A percentile compares a stretch with the other conserved stretches of the same genome.
Evolutionary conservation across 2,113 vertebrate genomes (phyloP).

Genomic region (Limanda limanda): DNA sequence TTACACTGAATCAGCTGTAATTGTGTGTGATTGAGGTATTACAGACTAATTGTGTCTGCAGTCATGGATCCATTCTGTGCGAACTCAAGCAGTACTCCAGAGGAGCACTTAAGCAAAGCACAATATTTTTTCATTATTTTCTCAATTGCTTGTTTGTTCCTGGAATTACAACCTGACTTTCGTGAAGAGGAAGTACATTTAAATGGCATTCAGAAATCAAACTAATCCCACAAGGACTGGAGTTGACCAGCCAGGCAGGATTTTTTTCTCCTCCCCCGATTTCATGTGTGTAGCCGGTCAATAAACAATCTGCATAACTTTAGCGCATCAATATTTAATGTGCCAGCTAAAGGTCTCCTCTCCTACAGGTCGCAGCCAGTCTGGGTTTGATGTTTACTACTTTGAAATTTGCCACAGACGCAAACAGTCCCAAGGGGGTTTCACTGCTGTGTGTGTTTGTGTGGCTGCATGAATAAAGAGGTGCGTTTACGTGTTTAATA

Average conservation of each 20-base stretch:
- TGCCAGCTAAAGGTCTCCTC: conserved; percentile 82
- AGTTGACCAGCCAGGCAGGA: conserved; percentile 61
- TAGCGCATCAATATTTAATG: conserved; percentile 92
- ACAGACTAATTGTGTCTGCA: conserved; percentile 67
- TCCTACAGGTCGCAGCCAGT: conserved; percentile 79
- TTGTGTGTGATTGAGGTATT: conserved; percentile 79
- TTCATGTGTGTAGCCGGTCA: conserved; percentile 80
- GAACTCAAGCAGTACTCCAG: conserved; percentile 59
- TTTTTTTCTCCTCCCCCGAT: conserved; percentile 37
- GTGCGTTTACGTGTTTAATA: conserved; percentile 56
- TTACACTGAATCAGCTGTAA: conserved; percentile 75
- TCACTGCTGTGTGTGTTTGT: conserved; percentile 27
- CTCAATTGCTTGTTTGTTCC: conserved; percentile 74
- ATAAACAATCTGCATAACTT: conserved; percentile 90
- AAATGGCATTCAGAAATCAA: conserved; percentile 68
- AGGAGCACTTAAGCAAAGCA: conserved; percentile 64
- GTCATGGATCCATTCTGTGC: conserved; percentile 50
- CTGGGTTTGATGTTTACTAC: conserved; percentile 82
- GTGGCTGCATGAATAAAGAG: conserved; percentile 54
- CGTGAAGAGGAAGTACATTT: conserved; percentile 53
- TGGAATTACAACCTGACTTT: conserved; percentile 56
- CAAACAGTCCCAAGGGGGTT: conserved; percentile 75
- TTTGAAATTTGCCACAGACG: conserved; percentile 85
- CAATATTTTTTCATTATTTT: conserved; percentile 65
- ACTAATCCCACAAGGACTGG: conserved; percentile 68